These are phyloP conservation scores for Chymomyza fuscimana DNA, from an alignment of 2,888 invertebrate species.

Conservation along the genomic window DNA sequence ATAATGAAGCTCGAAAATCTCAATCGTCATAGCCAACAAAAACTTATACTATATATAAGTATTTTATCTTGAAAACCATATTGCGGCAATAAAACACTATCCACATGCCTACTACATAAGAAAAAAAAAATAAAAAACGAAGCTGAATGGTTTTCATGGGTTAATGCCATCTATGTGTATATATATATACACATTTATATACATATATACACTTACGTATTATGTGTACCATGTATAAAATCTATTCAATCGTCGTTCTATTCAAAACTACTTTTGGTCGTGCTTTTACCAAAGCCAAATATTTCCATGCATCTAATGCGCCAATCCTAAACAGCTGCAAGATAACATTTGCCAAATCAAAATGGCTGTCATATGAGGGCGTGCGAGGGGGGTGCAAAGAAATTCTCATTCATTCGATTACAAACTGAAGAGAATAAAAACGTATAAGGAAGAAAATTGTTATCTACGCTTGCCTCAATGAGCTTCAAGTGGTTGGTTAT, in stretches of 20 bases:
- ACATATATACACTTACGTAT: too few species aligned
- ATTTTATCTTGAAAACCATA: background rate
- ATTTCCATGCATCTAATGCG: background rate
- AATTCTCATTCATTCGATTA: constrained; percentile 28
- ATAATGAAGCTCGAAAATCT: background rate
- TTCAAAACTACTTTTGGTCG: background rate
- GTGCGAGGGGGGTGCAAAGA: background rate
- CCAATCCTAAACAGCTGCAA: constrained; percentile 29
- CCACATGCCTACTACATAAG: background rate
- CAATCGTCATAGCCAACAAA: background rate
- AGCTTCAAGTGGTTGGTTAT: background rate
- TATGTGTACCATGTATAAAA: background rate
- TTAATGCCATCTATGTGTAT: background rate
- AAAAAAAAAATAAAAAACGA: too few species aligned
- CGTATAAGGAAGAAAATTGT: constrained; percentile 40
- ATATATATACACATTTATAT: background rate
- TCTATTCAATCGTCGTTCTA: background rate
- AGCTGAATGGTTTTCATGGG: background rate
- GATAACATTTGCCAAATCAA: constrained; percentile 43
- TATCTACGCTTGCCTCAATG: constrained; percentile 55
- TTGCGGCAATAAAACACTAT: background rate
- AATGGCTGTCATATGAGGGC: constrained; percentile 21
- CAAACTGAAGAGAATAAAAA: constrained; percentile 40
- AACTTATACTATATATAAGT: background rate
- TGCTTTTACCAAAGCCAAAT: background rate